Evolutionary conservation across 2,797 vertebrate genomes (phyloP).

Genomic region (Argya squamiceps): DNA sequence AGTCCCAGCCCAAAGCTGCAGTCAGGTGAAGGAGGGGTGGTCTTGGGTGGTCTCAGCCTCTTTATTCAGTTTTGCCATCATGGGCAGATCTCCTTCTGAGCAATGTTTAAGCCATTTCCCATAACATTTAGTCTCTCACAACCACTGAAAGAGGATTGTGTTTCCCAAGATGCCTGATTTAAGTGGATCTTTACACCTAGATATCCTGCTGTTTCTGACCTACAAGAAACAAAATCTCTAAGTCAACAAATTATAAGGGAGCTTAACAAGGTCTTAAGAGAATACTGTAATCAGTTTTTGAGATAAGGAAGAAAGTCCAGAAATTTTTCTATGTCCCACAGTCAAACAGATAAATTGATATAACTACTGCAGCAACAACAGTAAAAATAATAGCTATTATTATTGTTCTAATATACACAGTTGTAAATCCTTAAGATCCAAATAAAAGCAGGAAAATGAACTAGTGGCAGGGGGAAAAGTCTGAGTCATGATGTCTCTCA

Average conservation of each 20-base stretch:
- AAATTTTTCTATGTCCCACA: not conserved
- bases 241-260: not conserved
- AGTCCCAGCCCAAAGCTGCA: no score
- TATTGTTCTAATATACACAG: not conserved
- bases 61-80: not conserved
- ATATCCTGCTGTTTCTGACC: not conserved
- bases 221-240: not conserved
- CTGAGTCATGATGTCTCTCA: slow-evolving; percentile 14
- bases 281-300: not conserved
- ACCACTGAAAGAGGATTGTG: not conserved
- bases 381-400: not conserved
- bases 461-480: slow-evolving; percentile 13
- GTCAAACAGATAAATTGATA: not conserved
- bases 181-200: not conserved
- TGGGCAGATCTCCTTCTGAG: not conserved
- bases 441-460: not conserved
- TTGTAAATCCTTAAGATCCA: not conserved
- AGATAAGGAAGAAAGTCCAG: not conserved
- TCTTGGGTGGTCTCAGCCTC: not conserved
- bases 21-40: no score
- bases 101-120: rapidly evolving
- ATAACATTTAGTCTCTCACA: not conserved
- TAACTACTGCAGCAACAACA: not conserved
- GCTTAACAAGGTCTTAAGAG: not conserved
- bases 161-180: not conserved